Percentiles rank a stretch among this genome's conserved stretches.
Conservation (phyloP, 2,797 vertebrate genomes). For the Pseudomugil tenellus region DNA sequence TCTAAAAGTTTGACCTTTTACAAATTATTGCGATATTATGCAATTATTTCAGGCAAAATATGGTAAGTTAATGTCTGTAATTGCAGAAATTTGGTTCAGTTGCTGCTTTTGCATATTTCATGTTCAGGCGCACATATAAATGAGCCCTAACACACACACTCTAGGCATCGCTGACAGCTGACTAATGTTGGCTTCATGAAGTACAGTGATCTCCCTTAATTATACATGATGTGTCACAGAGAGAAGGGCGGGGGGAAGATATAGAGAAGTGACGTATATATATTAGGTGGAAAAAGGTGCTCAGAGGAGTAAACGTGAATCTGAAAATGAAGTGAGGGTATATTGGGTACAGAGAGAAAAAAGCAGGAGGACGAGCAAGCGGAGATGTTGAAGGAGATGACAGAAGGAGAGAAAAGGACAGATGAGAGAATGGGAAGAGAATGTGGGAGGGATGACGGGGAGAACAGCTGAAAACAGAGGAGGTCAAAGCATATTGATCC, state of each 20-base stretch:
- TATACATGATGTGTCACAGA: slow-evolving; percentile 80
- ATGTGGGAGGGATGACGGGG: slow-evolving; percentile 23
- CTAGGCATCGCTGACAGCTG: slow-evolving; percentile 65
- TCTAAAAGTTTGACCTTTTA: not conserved
- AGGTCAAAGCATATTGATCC: slow-evolving; percentile 65
- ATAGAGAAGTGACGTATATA: slow-evolving; percentile 49
- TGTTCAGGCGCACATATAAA: slow-evolving; percentile 28
- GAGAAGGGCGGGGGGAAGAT: slow-evolving; percentile 37
- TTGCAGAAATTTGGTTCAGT: slow-evolving; percentile 51
- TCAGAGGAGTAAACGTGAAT: slow-evolving; percentile 30
- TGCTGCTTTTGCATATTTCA: slow-evolving; percentile 60
- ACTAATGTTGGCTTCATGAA: slow-evolving; percentile 73
- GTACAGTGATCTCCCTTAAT: slow-evolving; percentile 80
- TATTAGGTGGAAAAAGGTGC: slow-evolving; percentile 50
- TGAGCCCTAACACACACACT: slow-evolving; percentile 20
- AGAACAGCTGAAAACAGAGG: slow-evolving; percentile 39
- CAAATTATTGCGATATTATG: not conserved
- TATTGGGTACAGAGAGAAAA: slow-evolving; percentile 6
- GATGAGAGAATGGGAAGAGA: slow-evolving; percentile 19
- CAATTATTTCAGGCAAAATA: not conserved
- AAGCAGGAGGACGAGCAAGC: slow-evolving; percentile 6
- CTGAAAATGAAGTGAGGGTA: slow-evolving; percentile 41
- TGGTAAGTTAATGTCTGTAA: slow-evolving; percentile 47
- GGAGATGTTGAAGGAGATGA: slow-evolving; percentile 7
- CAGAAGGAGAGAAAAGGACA: not conserved